Base-by-base conservation (phyloP, 2,888 invertebrate genomes). In the Aethes cnicana region DNA sequence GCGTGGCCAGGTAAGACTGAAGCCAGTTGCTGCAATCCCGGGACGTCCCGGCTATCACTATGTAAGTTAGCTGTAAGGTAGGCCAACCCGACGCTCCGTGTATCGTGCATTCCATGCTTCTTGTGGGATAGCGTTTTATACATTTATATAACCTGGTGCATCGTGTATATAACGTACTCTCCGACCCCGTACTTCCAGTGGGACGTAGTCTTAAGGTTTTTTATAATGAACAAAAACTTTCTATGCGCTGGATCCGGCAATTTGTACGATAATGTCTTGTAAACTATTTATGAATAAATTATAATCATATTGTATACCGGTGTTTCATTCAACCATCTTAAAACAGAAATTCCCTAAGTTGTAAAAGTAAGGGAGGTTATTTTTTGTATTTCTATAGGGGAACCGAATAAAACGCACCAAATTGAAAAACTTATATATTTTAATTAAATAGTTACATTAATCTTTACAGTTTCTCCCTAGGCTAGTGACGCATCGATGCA, bases 211-310 rank as follows among this genome's bases (percentile, higher is more conserved):
- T 50, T 39, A 58, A 55, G 39, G 55, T 67, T 68, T 66, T 67
- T 64, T 52, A 41, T 50, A 47, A 66, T 69, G 61, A 69, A 65
- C 72, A 75, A 76, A 74, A 74, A 74, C 77, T 67, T 67, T 71
- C 69, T 71, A 70, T 64, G 69, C 69, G 62, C 68, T 69, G 74
- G 74, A 74, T 77, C 76, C 78, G 71, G 67, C 63, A 66, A 72
- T 83, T 84, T 87, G 85, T 87, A 86, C 84, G 84, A 87, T 87
- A 84, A 84, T 76, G 79, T 86, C 83, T 85, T 88, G 86, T 88
- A 88, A 87, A 88, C 88, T 90, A 89, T 87, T 89, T 85, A 85
- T 86, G 64, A 86, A 87, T 89, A 88, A 86, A 90, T 87, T 87
- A 88, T 90, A 88, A 88, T 86, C 86, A 80, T 85, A 88, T 84